Conservation (phyloP, 2,113 vertebrate genomes). For the Macroglossus sobrinus region DNA sequence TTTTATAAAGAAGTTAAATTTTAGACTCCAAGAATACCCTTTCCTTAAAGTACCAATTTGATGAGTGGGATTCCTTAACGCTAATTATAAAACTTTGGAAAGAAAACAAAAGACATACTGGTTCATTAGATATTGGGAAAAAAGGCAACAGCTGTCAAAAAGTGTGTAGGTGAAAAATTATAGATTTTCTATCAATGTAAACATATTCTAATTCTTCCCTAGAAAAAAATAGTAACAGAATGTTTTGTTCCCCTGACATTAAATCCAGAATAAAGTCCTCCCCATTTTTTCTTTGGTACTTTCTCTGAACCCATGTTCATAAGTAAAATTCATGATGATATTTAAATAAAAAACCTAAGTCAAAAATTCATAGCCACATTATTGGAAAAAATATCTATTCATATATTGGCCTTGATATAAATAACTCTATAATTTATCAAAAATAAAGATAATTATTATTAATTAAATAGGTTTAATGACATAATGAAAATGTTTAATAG, state of each 20-base stretch:
- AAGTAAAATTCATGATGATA: background rate
- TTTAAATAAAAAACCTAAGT: background rate
- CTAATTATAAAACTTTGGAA: background rate
- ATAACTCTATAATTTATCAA: background rate
- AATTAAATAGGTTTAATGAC: background rate
- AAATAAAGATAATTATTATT: background rate
- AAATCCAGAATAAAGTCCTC: background rate
- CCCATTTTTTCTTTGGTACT: background rate
- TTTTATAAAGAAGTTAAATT: background rate
- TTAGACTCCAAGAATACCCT: background rate
- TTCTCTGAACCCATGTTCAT: background rate
- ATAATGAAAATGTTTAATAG: background rate
- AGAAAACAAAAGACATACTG: background rate
- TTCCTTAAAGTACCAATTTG: background rate
- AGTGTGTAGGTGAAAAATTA: background rate
- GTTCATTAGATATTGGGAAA: background rate
- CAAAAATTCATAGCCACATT: background rate
- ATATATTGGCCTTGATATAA: background rate
- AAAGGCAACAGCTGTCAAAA: background rate
- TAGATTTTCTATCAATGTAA: background rate
- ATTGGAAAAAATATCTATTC: background rate
- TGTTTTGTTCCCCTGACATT: background rate
- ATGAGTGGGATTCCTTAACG: background rate
- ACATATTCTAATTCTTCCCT: background rate
- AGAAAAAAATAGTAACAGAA: background rate